Percentiles rank a stretch among this genome's conserved stretches.
These are phyloP conservation scores for Aurelia aurita DNA, from an alignment of 30 jellyfish, hydroid and myxozoan species.

Conservation along the genomic window DNA sequence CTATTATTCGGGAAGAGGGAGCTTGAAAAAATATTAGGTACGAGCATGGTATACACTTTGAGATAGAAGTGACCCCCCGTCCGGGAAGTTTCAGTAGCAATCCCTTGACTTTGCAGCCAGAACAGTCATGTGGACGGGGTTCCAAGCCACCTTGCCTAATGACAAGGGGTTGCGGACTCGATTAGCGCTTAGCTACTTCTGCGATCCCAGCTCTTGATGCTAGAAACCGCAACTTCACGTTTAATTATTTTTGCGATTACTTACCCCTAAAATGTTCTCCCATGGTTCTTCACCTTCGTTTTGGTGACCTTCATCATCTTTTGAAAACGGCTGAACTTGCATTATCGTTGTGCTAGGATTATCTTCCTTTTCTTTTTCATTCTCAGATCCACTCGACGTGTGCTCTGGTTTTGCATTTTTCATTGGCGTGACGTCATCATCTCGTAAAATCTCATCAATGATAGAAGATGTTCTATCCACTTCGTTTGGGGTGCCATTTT, in stretches of 20 bases:
- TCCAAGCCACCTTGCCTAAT: no score
- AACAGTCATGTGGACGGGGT: no score
- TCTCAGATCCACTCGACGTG: not conserved
- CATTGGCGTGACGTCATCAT: constrained; percentile 1
- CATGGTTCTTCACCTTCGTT: not conserved
- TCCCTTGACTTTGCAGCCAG: no score
- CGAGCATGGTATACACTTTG: no score
- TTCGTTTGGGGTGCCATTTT: not conserved
- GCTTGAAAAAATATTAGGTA: no score
- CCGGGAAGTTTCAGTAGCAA: no score
- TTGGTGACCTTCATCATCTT: not conserved
- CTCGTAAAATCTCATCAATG: not conserved
- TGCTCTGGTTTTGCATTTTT: not conserved
- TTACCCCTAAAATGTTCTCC: constrained; percentile 10
- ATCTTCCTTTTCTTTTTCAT: not conserved
- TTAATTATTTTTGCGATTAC: not conserved
- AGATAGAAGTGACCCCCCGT: no score
- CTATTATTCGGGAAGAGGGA: no score
- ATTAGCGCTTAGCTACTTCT: no score
- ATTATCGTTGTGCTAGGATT: constrained; percentile 12
- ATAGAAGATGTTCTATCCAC: constrained; percentile 1
- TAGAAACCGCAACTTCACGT: no score
- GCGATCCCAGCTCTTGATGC: no score
- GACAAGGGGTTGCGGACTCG: no score
- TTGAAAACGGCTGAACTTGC: constrained; percentile 24